phyloP scores from a whole-genome alignment of 2,113 vertebrate genomes.

The Ancistrus triradiatus region DNA sequence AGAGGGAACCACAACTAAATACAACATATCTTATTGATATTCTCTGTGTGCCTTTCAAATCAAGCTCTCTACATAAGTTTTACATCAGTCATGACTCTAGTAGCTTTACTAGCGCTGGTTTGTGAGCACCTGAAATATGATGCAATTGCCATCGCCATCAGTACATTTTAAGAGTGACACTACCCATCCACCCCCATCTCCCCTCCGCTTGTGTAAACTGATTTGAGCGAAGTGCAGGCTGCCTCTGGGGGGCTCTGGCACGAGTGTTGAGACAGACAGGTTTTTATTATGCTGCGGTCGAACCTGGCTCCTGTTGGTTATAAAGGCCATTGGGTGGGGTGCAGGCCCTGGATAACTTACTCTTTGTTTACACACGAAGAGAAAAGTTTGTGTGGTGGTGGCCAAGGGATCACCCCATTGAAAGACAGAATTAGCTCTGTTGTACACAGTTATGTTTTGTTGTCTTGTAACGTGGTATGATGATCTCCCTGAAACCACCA shows the following conservation, averaged over 20 bases:
- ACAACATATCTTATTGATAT: neutral
- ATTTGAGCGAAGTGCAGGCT: conserved; percentile 33
- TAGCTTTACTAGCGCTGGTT: neutral
- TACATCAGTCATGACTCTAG: too few relatives aligned
- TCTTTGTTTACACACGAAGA: conserved; percentile 90
- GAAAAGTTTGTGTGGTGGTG: conserved; percentile 77
- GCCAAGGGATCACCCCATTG: too few relatives aligned
- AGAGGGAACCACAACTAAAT: neutral
- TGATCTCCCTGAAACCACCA: too few relatives aligned
- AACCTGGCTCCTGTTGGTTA: conserved; percentile 72
- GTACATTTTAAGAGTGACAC: conserved; percentile 9
- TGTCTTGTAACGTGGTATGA: too few relatives aligned
- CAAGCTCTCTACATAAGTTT: neutral
- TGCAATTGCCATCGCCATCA: neutral
- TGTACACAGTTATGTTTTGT: too few relatives aligned
- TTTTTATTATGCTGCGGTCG: conserved; percentile 74
- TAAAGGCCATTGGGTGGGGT: conserved; percentile 52
- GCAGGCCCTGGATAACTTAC: conserved; percentile 74
- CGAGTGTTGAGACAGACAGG: conserved; percentile 53
- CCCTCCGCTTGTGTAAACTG: neutral
- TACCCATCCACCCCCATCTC: conserved; percentile 18
- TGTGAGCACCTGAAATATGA: conserved; percentile 6
- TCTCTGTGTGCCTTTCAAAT: neutral
- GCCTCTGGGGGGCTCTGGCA: conserved; percentile 57
- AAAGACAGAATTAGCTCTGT: too few relatives aligned